Evolutionary conservation across 1,140 invertebrate species (phyloP).

Genomic region (Goniozus legneri): DNA sequence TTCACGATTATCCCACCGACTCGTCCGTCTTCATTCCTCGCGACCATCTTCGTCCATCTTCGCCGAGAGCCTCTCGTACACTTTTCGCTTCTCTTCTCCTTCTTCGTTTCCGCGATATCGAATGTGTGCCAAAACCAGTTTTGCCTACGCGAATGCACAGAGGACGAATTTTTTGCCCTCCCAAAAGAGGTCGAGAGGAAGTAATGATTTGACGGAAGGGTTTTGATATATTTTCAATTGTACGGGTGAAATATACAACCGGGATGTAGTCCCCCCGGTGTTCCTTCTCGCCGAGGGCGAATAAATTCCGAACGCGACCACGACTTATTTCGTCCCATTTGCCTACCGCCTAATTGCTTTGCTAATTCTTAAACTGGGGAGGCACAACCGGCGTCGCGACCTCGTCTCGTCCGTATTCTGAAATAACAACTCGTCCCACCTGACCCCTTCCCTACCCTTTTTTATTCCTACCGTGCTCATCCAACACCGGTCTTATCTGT

Average conservation of each 20-base stretch:
- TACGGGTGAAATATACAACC: too few species aligned
- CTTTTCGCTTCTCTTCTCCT: background rate
- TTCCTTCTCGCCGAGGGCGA: too few species aligned
- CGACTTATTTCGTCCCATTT: slow-evolving; percentile 44
- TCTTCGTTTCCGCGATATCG: background rate
- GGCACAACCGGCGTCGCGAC: too few species aligned
- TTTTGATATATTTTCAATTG: too few species aligned
- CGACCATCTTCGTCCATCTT: background rate
- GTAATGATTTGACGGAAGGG: too few species aligned
- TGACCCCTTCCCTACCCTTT: background rate
- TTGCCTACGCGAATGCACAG: too few species aligned
- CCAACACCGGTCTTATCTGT: slow-evolving; percentile 8
- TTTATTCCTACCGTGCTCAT: background rate
- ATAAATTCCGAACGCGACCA: slow-evolving; percentile 39
- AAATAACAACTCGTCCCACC: slow-evolving; percentile 42
- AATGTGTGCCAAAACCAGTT: too few species aligned
- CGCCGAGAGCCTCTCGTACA: background rate
- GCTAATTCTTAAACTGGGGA: slow-evolving; percentile 41
- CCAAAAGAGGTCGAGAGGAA: too few species aligned
- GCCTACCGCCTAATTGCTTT: slow-evolving; percentile 49
- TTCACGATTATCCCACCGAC: slow-evolving; percentile 30
- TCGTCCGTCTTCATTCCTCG: background rate
- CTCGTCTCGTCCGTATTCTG: slow-evolving; percentile 32
- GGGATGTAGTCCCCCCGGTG: too few species aligned
- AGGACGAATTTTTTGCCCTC: too few species aligned